Evolutionary conservation across 2,888 invertebrate species (phyloP), one percentile per base, ranked within the genome.

Genomic region (Sepiola atlantica): DNA sequence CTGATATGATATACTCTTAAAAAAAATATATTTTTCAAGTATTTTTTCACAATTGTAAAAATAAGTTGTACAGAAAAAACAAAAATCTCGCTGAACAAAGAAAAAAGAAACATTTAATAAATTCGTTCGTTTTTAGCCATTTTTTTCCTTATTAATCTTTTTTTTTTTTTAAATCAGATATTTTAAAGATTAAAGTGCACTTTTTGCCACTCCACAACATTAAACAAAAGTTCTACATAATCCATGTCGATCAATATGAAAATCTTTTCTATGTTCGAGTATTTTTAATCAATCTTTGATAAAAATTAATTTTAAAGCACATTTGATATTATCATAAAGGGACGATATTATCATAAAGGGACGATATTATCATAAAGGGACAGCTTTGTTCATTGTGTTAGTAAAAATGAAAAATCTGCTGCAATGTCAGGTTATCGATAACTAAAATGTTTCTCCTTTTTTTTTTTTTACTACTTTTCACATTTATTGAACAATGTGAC

Each of bases 31-130:
- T 77, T 77, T 77, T 77, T 12, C n/a, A 77, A 77, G 14, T n/a
- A 77, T 77, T 77, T 77, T 77, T n/a, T n/a, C 10, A 77, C n/a
- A 77, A n/a, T 77, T 77, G 77, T 77, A n/a, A 77, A 77, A 77
- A 77, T 77, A 77, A n/a, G n/a, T n/a, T 28, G 21, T 21, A 61
- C 10, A 6, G 10, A 6, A 61, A 28, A 61, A 61, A 61, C 24
- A 28, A 61, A 61, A 61, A n/a, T 8, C 18, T 77, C 14, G 6
- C 77, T 8, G 77, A 10, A 28, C 77, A n/a, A 77, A 77, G n/a
- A n/a, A 77, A 45, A 45, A 45, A n/a, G n/a, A n/a, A n/a, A n/a
- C n/a, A n/a, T n/a, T n/a, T n/a, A n/a, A 55, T 55, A 12, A 12
- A 20, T 55, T 55, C 21, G 16, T 16, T 55, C 21, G 55, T 21